Evolutionary conservation across 1,140 invertebrate species (phyloP).

Genomic region (Mya arenaria): DNA sequence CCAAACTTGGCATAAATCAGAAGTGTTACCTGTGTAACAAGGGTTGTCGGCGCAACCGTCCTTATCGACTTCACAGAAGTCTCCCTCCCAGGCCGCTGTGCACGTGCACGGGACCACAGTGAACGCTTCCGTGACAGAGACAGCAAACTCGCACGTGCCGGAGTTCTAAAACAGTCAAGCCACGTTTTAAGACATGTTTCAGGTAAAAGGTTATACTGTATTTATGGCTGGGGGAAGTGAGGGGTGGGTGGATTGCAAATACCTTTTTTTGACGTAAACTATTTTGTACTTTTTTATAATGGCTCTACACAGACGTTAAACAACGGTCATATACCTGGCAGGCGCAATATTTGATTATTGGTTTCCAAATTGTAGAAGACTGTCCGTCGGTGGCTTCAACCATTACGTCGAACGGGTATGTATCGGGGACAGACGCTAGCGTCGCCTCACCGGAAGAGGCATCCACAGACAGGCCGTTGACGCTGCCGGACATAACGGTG

Average conservation of each 20-base stretch:
- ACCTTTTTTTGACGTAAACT: too few species aligned
- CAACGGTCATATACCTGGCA: constrained; percentile 66
- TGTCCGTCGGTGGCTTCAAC: constrained; percentile 56
- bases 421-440: constrained; percentile 40
- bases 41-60: constrained; percentile 59
- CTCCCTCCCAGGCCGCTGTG: constrained; percentile 47
- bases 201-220: too few species aligned
- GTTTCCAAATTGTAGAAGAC: constrained; percentile 52
- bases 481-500: constrained; percentile 33
- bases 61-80: constrained; percentile 55
- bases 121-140: constrained; percentile 38
- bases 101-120: constrained; percentile 58
- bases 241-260: too few species aligned
- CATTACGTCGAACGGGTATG: constrained; percentile 16
- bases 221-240: too few species aligned
- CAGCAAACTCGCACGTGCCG: constrained; percentile 58
- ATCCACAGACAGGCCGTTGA: constrained; percentile 44
- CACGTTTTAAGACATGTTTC: too few species aligned
- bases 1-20: too few species aligned
- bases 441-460: constrained; percentile 26
- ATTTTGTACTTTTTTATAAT: too few species aligned
- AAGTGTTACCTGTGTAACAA: constrained; percentile 49
- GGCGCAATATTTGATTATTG: constrained; percentile 62
- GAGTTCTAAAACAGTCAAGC: constrained; percentile 52
- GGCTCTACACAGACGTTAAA: too few species aligned